Conservation (phyloP, 2,797 vertebrate genomes). For the Capromys pilorides region DNA sequence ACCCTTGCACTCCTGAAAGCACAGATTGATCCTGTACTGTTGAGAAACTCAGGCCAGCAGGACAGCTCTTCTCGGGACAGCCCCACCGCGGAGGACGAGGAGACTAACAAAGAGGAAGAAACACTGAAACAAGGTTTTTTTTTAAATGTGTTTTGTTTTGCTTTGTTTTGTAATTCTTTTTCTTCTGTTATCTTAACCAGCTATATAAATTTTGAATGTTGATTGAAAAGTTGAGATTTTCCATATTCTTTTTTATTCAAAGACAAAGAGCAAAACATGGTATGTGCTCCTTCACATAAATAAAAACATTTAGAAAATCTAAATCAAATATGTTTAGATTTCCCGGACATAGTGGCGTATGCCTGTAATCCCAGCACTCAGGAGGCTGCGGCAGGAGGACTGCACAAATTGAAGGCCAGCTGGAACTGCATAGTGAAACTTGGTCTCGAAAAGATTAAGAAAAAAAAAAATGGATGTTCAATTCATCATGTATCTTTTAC, state of each 20-base stretch:
- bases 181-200: conserved; percentile 2
- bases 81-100: conserved; percentile 87
- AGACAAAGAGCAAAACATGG: not conserved
- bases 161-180: conserved; percentile 75
- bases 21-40: conserved; percentile 91
- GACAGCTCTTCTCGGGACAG: conserved; percentile 87
- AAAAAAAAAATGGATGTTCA: not conserved
- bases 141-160: conserved; percentile 75
- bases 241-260: conserved; percentile 16
- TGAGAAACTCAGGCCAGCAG: conserved; percentile 88
- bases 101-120: conserved; percentile 86
- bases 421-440: too few species aligned
- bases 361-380: too few species aligned
- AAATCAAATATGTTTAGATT: not conserved
- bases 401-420: too few species aligned
- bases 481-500: not conserved
- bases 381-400: too few species aligned
- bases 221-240: conserved; percentile 48
- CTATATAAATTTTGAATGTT: conserved; percentile 53
- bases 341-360: too few species aligned
- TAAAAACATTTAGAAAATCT: not conserved
- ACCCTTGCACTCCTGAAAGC: conserved; percentile 95
- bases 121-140: conserved; percentile 86
- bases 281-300: not conserved
- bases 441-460: too few species aligned